Base-by-base conservation (phyloP, 2,888 invertebrate species). In the Zeuzera pyrina region DNA sequence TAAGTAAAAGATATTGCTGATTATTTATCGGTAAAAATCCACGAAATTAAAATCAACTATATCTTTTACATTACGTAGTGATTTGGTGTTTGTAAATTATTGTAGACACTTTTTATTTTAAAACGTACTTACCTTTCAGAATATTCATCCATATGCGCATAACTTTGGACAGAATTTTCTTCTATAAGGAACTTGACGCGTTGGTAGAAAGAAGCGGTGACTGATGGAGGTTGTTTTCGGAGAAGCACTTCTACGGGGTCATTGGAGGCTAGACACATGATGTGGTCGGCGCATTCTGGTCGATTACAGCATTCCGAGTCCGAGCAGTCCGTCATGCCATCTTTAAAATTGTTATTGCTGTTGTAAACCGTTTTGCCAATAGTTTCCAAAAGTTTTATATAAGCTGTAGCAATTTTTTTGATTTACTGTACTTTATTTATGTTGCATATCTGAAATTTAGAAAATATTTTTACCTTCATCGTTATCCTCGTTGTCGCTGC, bases 231-330 rank as follows among this genome's bases (percentile, higher is more conserved):
- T 59, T 98, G 97, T 76, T 98, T 97, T 32, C 97, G 88, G 4
- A 98, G 88, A 16, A 99, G 87, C 10, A 99, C 97, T 71, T 98
- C 97, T 11, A 95, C 94, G 0, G 99, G 99, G 69, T 98, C 96
- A 62, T 96, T 95, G 54, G 97, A 96, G 13, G 95, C 93, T 59
- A 95, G 88, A 84, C 98, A 99, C 91, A 97, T 94, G 57, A 95
- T 91, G 81, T 94, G 93, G 59, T 94, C 93, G 29, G 90, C 85
- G 78, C 98, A 98, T 46, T 90, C 89, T 12, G 91, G 88, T 60
- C 92, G 91, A 45, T 91, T 91, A 76, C 99, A 99, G 83, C 99
- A 99, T 79, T 98, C 98, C 67, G 97, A 96, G 84, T 99, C 99
- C 45, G 96, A 94, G 84, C 99, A 99, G 87, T 99, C 99, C 52